Evolutionary conservation across 2,113 vertebrate genomes (phyloP).

Genomic region (Chauna torquata): DNA sequence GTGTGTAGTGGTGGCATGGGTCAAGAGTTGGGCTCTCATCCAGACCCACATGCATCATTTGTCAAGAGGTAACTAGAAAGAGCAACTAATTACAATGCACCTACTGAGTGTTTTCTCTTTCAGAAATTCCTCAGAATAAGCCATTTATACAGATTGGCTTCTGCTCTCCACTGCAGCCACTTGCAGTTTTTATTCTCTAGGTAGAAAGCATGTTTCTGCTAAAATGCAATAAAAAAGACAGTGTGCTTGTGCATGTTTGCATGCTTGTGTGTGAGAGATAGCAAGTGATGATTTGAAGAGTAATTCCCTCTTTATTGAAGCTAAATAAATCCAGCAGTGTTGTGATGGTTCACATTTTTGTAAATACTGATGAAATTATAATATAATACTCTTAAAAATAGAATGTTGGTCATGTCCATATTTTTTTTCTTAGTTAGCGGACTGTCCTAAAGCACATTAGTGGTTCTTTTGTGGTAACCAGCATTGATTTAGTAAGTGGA

Average conservation of each 20-base stretch:
- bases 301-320: not conserved
- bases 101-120: slow-evolving; percentile 26
- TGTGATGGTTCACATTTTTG: slow-evolving; percentile 16
- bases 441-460: slow-evolving; percentile 26
- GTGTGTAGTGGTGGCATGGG: slow-evolving; percentile 42
- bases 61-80: slow-evolving; percentile 66
- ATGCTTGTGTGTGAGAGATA: not conserved
- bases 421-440: not conserved
- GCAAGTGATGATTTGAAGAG: not conserved
- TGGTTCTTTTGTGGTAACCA: slow-evolving; percentile 46
- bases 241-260: not conserved
- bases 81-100: slow-evolving; percentile 47
- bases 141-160: slow-evolving; percentile 3
- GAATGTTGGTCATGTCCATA: not conserved
- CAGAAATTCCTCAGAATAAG: slow-evolving; percentile 14
- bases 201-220: slow-evolving; percentile 2
- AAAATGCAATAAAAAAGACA: not conserved
- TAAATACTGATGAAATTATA: slow-evolving; percentile 58
- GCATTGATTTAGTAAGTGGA: slow-evolving; percentile 54
- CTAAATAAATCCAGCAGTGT: not conserved
- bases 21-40: slow-evolving; percentile 66
- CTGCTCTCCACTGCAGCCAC: not conserved
- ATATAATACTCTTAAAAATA: slow-evolving; percentile 54
- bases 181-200: slow-evolving; percentile 34
- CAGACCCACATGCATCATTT: slow-evolving; percentile 32